Evolutionary conservation across 2,113 vertebrate species (phyloP).

Genomic region (Carassius auratus): DNA sequence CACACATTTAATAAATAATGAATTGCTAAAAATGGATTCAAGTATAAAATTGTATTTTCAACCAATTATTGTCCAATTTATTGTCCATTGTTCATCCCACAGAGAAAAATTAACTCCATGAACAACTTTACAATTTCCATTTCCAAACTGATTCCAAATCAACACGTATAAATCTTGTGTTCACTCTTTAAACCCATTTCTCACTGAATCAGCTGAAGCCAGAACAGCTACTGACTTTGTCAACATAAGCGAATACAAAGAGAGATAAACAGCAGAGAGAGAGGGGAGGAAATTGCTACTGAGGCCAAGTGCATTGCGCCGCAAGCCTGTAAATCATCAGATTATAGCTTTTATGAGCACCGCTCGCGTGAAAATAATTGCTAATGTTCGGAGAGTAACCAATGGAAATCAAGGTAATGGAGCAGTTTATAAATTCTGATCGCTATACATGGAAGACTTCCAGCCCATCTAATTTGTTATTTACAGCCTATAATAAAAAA

Average conservation of each 20-base stretch:
- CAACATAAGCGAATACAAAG: slow-evolving; percentile 63
- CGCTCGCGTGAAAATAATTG: slow-evolving; percentile 82
- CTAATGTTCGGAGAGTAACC: slow-evolving; percentile 81
- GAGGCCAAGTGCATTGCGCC: slow-evolving; percentile 43
- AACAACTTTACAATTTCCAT: not conserved
- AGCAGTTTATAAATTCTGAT: slow-evolving; percentile 82
- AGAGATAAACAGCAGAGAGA: slow-evolving; percentile 58
- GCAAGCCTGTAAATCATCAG: slow-evolving; percentile 76
- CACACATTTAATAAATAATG: slow-evolving; percentile 21
- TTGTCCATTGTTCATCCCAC: slow-evolving; percentile 5
- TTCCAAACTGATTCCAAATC: not conserved
- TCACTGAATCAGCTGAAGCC: slow-evolving; percentile 62
- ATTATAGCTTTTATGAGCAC: slow-evolving; percentile 80
- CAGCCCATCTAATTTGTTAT: slow-evolving; percentile 75
- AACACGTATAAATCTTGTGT: not conserved
- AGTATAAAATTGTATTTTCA: not conserved
- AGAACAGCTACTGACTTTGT: slow-evolving; percentile 68
- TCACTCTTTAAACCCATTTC: slow-evolving; percentile 47
- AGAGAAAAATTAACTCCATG: not conserved
- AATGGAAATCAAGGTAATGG: slow-evolving; percentile 82
- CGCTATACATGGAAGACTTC: slow-evolving; percentile 80
- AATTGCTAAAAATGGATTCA: not conserved
- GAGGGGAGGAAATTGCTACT: slow-evolving; percentile 47
- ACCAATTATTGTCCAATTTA: slow-evolving; percentile 6
- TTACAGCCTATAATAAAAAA: slow-evolving; percentile 75